Evolutionary conservation across 2,113 vertebrate genomes (phyloP), one percentile per base, ranked within the genome.

Genomic region (Bagarius yarrelli): DNA sequence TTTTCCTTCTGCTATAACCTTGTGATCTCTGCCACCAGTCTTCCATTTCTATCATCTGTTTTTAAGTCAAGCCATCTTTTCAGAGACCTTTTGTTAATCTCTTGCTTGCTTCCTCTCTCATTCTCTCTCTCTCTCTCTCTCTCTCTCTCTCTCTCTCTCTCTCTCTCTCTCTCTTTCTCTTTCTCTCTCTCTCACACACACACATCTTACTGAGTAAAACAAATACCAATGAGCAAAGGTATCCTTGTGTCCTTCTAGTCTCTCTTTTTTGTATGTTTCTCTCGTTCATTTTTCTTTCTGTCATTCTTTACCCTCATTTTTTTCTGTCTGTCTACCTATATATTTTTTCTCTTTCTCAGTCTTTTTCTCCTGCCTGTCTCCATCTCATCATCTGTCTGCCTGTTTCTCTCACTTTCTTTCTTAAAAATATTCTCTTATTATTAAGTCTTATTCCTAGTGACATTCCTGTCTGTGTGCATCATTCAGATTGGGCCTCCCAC

Each of bases 391-490:
- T 66, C 32, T 36, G 8, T 12, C 61, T 32, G 18, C n/a, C 34
- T 40, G 21, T 69, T n/a, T 47, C 0, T 71, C 44, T 52, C 6
- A 52, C 19, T 44, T 3, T 44, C 1, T 69, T 2, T 36, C 8
- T 36, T 1, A 21, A 61, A 61, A 1, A 9, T 63, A 40, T 67
- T 40, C 64, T 67, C 36, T 67, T 50, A n/a, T 50, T 40, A 40
- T 70, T n/a, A n/a, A n/a, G 67, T 71, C 15, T 71, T 14, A 71
- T 52, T 71, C 67, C 67, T 50, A 50, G 67, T 71, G 67, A 71
- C 67, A 27, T 71, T 15, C 50, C 67, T 71, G 67, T 50, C 44
- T 50, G 44, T 70, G 44, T 70, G n/a, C 44, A 71, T 71, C 67
- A 71, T 71, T 71, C 67, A 27, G n/a, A 8, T 25, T 71, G 14